A percentile compares a stretch with the other conserved stretches of the same genome.
These are phyloP conservation scores for Chanos chanos DNA, from an alignment of 2,797 vertebrate genomes.

Conservation along the genomic window DNA sequence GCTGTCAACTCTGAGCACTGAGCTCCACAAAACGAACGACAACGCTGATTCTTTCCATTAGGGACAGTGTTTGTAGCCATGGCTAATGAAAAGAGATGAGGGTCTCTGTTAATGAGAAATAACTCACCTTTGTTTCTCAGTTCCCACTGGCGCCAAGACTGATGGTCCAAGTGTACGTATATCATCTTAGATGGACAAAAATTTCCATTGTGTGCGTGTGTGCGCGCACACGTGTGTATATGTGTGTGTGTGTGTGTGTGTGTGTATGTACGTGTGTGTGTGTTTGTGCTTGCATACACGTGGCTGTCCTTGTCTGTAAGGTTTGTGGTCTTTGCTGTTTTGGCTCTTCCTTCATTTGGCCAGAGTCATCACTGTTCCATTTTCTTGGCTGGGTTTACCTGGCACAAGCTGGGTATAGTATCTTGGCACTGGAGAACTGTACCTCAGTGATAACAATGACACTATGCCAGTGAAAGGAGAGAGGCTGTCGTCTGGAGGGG, in stretches of 20 bases:
- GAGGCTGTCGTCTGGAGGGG: background rate
- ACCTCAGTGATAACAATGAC: conserved; percentile 58
- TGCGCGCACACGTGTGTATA: conserved; percentile 44
- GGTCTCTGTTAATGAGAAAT: conserved; percentile 46
- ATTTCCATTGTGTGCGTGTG: conserved; percentile 40
- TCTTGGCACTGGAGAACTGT: conserved; percentile 57
- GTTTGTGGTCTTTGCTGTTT: conserved; percentile 58
- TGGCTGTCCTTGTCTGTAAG: conserved; percentile 41
- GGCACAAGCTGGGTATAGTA: conserved; percentile 53
- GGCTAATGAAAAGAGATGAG: conserved; percentile 48
- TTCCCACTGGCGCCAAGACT: conserved; percentile 56
- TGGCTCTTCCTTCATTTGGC: conserved; percentile 42
- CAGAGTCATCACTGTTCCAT: conserved; percentile 26
- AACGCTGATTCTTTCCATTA: too few relatives aligned
- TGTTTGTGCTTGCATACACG: conserved; percentile 38
- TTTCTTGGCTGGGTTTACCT: conserved; percentile 37
- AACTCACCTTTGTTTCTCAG: conserved; percentile 47
- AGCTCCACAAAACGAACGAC: too few relatives aligned
- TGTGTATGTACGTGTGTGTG: conserved; percentile 48
- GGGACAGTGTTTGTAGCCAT: conserved; percentile 35
- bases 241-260: conserved; percentile 41
- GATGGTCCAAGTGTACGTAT: conserved; percentile 51
- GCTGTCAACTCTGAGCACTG: too few relatives aligned
- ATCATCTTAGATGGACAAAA: too few relatives aligned
- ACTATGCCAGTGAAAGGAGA: conserved; percentile 22